phyloP scores from a whole-genome alignment of 2,113 vertebrate genomes.

The Strix uralensis region DNA sequence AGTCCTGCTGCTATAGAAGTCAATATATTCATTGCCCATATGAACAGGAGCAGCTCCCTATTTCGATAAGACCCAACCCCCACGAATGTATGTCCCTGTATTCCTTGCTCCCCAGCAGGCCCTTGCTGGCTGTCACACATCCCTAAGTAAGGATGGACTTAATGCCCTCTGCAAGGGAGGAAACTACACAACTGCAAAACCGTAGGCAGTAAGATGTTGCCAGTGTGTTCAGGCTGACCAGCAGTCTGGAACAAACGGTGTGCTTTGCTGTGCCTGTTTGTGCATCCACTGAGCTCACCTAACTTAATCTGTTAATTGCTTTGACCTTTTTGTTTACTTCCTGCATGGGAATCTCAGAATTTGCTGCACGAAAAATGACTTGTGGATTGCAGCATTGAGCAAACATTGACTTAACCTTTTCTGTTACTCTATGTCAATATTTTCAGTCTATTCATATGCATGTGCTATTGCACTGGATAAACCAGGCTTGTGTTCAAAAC shows the following conservation, averaged over 20 bases:
- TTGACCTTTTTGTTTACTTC: conserved; percentile 71
- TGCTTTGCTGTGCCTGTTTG: not conserved
- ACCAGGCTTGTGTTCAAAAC: conserved; percentile 1
- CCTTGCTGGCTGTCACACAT: not conserved
- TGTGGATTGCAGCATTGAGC: conserved; percentile 24
- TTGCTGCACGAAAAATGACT: conserved; percentile 22
- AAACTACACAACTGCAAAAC: not conserved
- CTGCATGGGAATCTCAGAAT: conserved; percentile 25
- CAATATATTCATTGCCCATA: not conserved
- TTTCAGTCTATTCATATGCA: conserved; percentile 48
- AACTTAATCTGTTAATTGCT: conserved; percentile 68
- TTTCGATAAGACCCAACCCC: not conserved
- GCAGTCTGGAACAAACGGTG: not conserved
- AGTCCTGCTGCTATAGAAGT: not conserved
- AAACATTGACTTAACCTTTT: conserved; percentile 78
- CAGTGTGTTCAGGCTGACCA: not conserved
- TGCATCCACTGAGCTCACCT: not conserved
- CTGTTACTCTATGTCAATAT: conserved; percentile 32
- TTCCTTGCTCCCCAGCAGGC: not conserved
- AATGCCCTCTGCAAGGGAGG: not conserved
- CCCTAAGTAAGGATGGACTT: not conserved
- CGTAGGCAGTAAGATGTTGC: not conserved
- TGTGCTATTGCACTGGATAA: conserved; percentile 13
- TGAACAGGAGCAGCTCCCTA: not conserved
- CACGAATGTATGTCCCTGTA: not conserved